phyloP scores from a whole-genome alignment of 2,797 vertebrate species.

The Siniperca obscura region DNA sequence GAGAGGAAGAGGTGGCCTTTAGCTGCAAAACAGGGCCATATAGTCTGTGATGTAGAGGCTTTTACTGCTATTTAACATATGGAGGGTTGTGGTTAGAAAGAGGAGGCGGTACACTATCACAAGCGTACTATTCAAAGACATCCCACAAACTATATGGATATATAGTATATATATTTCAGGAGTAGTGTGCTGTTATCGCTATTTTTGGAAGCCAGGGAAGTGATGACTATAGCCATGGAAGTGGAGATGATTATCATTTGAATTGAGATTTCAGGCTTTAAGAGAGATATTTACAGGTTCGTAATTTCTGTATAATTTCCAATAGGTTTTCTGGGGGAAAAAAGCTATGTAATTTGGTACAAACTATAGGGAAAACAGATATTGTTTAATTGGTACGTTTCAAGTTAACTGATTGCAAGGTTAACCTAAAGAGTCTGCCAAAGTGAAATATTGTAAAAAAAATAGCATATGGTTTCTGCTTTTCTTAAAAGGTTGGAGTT shows the following conservation, averaged over 20 bases:
- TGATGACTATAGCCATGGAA: background rate
- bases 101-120: background rate
- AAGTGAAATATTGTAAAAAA: conserved; percentile 1
- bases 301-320: background rate
- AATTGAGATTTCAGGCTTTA: background rate
- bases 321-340: background rate
- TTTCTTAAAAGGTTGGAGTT: background rate
- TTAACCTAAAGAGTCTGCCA: background rate
- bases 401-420: background rate
- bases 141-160: background rate
- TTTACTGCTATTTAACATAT: conserved; percentile 2
- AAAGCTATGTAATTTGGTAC: background rate
- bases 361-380: background rate
- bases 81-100: background rate
- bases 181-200: background rate
- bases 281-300: background rate
- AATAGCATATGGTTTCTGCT: background rate
- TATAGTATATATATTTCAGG: background rate
- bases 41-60: background rate
- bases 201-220: too few relatives aligned
- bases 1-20: conserved; percentile 14
- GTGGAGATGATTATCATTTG: background rate
- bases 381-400: too few relatives aligned
- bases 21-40: conserved; percentile 5
- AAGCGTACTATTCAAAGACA: background rate